Evolutionary conservation across 2,888 invertebrate species (phyloP), one percentile per base, ranked within the genome.

Genomic region (Clusia tigrina): DNA sequence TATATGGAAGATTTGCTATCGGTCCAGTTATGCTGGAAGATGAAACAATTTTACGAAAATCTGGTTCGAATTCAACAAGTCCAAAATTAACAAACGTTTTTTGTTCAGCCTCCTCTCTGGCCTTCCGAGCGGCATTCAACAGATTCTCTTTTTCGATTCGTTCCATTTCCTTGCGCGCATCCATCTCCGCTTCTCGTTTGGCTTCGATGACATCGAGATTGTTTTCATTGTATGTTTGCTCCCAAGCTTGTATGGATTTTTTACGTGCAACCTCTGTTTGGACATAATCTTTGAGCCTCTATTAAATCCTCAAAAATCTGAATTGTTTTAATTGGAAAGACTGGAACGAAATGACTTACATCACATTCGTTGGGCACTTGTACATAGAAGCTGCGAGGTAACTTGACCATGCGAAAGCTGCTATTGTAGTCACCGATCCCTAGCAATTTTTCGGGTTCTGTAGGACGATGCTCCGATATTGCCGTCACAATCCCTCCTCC

Each of bases 391-490:
- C 85, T 84, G 9, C 81, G 79, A 0, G 90, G 90, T 54, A 87
- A 77, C 51, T 86, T 81, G 71, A 90, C 89, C 83, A 91, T 86
- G 69, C 89, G 86, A 57, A 91, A 87, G 1, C 88, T 87, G 18
- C 91, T 91, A 69, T 89, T 89, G 46, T 86, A 86, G 74, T 92
- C 91, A 56, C 89, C 89, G 24, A 91, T 87, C 6, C 89, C 91
- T 0, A 91, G 83, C 48, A 90, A 86, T 72, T 88, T 88, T 69
- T 87, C 86, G 2, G 86, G 83, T 18, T 88, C 73, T 1, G 85
- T 83, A 1, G 88, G 81, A 9, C 86, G 85, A 74, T 90, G 90
- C 54, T 88, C 84, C 42, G 86, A 87, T 18, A 90, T 85, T 20
- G 87, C 86, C 0, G 90, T 89, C n/a, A 91, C 85, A 76, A 88